Percentiles rank a stretch among this genome's conserved stretches.
phyloP scores from a whole-genome alignment of 2,888 invertebrate genomes.

The Trachelus iudaicus region DNA sequence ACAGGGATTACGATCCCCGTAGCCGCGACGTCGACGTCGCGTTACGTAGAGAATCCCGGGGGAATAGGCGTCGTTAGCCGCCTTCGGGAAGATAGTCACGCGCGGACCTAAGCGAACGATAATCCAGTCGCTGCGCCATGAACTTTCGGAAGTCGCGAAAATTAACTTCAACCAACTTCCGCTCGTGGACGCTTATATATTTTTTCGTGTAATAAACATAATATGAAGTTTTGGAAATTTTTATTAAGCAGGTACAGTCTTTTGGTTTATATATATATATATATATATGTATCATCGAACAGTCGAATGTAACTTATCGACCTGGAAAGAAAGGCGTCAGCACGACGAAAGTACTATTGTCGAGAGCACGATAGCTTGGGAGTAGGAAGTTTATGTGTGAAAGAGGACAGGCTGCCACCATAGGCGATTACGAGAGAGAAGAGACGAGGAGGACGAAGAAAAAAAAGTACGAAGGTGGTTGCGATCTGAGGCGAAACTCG shows the following conservation, averaged over 20 bases:
- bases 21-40: not conserved
- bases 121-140: not conserved
- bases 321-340: slow-evolving; percentile 15
- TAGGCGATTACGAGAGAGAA: not conserved
- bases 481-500: not conserved
- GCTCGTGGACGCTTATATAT: not conserved
- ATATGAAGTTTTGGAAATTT: not conserved
- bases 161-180: not conserved
- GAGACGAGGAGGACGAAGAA: not conserved
- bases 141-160: not conserved
- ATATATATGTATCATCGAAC: too few species aligned
- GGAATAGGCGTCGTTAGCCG: not conserved
- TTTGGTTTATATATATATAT: too few species aligned
- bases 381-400: not conserved
- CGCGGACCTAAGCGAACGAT: not conserved
- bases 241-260: too few species aligned
- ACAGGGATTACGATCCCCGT: not conserved
- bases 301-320: slow-evolving; percentile 8
- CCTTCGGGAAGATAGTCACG: not conserved
- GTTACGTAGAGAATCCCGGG: not conserved
- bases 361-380: slow-evolving; percentile 1
- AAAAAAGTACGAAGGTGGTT: not conserved
- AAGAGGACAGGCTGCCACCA: not conserved
- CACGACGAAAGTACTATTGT: slow-evolving; percentile 8
- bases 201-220: not conserved